A percentile compares a stretch with the other conserved stretches of the same genome.
phyloP scores from a whole-genome alignment of 1,140 invertebrate species.

The Sipha flava region DNA sequence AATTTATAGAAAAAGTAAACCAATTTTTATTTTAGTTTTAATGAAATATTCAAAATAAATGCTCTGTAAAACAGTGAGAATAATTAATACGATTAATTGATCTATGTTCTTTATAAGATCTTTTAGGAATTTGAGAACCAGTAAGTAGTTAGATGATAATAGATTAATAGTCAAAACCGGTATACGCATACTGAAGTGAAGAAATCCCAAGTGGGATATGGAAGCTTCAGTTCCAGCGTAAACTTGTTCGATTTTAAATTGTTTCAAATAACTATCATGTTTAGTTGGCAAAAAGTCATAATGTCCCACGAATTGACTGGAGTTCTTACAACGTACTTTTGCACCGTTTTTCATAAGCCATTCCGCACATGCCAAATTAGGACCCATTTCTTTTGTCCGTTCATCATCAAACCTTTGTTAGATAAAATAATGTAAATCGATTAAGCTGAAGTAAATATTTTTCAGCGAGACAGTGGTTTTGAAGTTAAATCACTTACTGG shows the following conservation, averaged over 20 bases:
- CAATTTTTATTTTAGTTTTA: too few relatives aligned
- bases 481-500: too few relatives aligned
- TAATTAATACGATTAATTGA: too few relatives aligned
- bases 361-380: constrained; percentile 81
- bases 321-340: constrained; percentile 56
- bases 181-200: constrained; percentile 57
- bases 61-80: too few relatives aligned
- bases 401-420: constrained; percentile 41
- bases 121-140: too few relatives aligned
- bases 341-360: constrained; percentile 80
- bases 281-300: constrained; percentile 58
- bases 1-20: too few relatives aligned
- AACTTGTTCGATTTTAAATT: constrained; percentile 56
- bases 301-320: constrained; percentile 50
- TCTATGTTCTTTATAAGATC: too few relatives aligned
- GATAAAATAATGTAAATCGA: neutral
- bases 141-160: too few relatives aligned
- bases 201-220: constrained; percentile 69
- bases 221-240: constrained; percentile 62
- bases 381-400: constrained; percentile 63
- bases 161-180: too few relatives aligned
- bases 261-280: constrained; percentile 41
- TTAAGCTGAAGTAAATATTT: neutral
- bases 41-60: too few relatives aligned
- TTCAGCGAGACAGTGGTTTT: too few relatives aligned